phyloP scores from a whole-genome alignment of 1,140 invertebrate genomes.

The Aphis craccivora region DNA sequence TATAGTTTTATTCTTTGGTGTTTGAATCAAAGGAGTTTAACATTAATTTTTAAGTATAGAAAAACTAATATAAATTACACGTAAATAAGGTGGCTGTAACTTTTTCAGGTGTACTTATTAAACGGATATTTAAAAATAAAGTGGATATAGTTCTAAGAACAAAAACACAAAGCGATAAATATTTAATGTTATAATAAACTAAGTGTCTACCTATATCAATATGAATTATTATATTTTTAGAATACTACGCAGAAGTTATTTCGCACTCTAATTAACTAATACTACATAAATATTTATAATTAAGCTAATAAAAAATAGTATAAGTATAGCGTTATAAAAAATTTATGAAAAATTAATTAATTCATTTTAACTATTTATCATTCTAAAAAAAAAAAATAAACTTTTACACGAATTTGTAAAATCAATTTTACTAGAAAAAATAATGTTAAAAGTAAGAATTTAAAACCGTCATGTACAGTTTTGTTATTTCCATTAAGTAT shows the following conservation, averaged over 20 bases:
- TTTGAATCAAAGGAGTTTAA: neutral
- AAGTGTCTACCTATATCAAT: neutral
- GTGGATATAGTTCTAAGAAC: neutral
- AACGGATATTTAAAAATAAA: neutral
- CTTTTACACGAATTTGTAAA: neutral
- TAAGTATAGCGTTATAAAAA: neutral
- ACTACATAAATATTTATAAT: neutral
- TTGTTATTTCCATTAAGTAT: neutral
- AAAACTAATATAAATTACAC: neutral
- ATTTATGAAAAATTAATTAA: neutral
- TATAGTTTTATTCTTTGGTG: neutral
- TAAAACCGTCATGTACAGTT: neutral
- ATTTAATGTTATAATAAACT: neutral
- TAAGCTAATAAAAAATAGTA: too few relatives aligned
- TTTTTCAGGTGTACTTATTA: neutral
- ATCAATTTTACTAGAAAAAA: neutral
- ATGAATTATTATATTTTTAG: neutral
- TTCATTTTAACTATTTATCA: neutral
- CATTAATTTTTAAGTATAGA: neutral
- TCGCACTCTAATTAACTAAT: neutral
- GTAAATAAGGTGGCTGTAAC: neutral
- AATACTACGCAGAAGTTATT: neutral
- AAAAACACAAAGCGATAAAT: neutral
- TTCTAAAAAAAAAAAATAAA: neutral
- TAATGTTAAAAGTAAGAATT: neutral